A percentile compares a stretch with the other conserved stretches of the same genome.
Conservation (phyloP, 1,140 invertebrate species). For the Trichogramma pretiosum region DNA sequence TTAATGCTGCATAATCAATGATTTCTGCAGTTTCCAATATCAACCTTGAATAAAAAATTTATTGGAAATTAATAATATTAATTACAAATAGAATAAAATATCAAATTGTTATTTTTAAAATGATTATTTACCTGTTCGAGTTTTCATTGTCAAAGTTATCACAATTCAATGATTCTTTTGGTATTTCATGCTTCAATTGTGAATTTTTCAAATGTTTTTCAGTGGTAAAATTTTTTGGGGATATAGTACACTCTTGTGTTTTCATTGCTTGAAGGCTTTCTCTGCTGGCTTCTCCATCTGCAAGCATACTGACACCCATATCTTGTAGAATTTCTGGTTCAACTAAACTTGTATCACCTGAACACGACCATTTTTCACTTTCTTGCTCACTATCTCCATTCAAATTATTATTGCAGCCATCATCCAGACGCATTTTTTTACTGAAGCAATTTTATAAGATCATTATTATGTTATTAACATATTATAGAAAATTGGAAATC, state of each 20-base stretch:
- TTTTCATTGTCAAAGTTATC: conserved; percentile 27
- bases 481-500: too few species aligned
- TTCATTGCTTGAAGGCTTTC: conserved; percentile 30
- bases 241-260: conserved; percentile 28
- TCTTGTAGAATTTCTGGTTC: conserved; percentile 44
- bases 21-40: conserved; percentile 23
- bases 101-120: too few species aligned
- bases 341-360: conserved; percentile 35
- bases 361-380: conserved; percentile 31
- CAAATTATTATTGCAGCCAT: conserved; percentile 38
- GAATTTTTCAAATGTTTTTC: conserved; percentile 15
- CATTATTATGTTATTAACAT: too few species aligned
- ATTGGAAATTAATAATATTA: too few species aligned
- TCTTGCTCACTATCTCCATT: conserved; percentile 26
- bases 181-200: conserved; percentile 18
- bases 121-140: conserved; percentile 28
- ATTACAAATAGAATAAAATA: too few species aligned
- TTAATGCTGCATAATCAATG: conserved; percentile 23
- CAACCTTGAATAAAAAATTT: too few species aligned
- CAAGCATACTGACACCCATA: conserved; percentile 43
- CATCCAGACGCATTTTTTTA: conserved; percentile 33
- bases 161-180: conserved; percentile 26
- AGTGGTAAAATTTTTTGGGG: conserved; percentile 19
- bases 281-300: conserved; percentile 31
- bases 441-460: too few species aligned